Conservation (phyloP, 2,797 vertebrate genomes). For the Ceryle rudis region DNA sequence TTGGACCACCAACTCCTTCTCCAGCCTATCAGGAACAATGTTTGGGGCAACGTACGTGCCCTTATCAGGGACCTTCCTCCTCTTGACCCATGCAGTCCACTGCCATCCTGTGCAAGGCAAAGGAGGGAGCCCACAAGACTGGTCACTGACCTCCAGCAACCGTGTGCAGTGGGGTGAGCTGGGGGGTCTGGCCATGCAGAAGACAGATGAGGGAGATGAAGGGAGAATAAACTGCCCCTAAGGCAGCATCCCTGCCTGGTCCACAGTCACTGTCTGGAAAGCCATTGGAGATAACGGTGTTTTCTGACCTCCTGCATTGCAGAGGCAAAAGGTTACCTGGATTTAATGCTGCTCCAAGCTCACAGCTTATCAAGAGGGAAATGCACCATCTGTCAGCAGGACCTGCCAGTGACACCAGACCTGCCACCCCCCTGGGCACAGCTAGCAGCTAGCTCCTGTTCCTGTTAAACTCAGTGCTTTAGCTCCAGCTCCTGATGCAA, state of each 20-base stretch:
- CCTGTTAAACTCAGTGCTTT: fast-evolving
- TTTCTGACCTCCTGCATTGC: neutral
- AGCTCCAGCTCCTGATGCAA: neutral
- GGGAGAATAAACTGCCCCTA: neutral
- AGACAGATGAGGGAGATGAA: neutral
- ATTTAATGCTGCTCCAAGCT: neutral
- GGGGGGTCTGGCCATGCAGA: neutral
- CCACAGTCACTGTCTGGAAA: neutral
- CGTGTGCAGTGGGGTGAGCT: fast-evolving
- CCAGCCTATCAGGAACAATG: neutral
- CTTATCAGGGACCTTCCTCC: neutral
- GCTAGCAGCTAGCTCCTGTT: neutral
- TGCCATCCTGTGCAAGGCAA: no score
- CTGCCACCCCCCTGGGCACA: fast-evolving
- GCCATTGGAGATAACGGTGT: fast-evolving
- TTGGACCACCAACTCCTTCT: neutral
- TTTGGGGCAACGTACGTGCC: fast-evolving
- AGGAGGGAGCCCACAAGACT: neutral
- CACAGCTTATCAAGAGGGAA: neutral
- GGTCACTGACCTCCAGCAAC: neutral
- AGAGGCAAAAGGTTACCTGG: no score
- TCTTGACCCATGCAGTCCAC: neutral
- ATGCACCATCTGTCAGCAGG: neutral
- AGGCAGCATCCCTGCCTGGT: neutral
- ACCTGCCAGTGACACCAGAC: neutral